These are phyloP conservation scores for Nautilus pompilius DNA, from an alignment of 1,140 invertebrate species.

Conservation along the genomic window DNA sequence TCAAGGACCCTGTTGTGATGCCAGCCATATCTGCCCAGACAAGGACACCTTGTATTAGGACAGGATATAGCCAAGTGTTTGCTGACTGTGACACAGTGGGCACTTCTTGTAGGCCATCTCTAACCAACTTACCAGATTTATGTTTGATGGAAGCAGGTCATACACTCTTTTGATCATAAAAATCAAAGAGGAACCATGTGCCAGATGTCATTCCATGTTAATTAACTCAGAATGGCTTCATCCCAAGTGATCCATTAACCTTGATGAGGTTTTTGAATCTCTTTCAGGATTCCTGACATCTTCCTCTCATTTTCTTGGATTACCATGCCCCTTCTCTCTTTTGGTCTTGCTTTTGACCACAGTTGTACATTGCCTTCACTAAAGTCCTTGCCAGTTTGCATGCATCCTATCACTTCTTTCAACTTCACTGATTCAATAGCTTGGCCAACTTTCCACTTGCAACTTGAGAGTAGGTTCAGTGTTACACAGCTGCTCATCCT, in stretches of 20 bases:
- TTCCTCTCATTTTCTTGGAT: neutral
- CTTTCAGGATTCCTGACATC: neutral
- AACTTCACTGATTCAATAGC: neutral
- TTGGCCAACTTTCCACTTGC: neutral
- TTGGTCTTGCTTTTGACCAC: neutral
- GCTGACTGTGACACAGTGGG: no score
- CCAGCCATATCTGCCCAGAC: no score
- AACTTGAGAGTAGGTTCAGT: neutral
- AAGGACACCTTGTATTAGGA: no score
- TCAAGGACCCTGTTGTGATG: no score
- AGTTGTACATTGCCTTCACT: neutral
- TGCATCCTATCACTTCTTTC: neutral
- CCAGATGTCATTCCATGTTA: neutral
- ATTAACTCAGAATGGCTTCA: neutral
- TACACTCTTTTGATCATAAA: neutral
- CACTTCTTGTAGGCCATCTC: neutral
- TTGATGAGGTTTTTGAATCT: neutral
- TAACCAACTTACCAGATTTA: neutral
- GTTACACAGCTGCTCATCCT: neutral
- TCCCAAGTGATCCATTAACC: neutral
- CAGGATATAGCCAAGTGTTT: no score
- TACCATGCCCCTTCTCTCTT: neutral
- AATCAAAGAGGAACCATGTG: neutral
- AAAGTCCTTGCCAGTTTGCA: neutral
- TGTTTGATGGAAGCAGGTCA: neutral